phyloP scores from a whole-genome alignment of 2,113 vertebrate species.

The Passer montanus region DNA sequence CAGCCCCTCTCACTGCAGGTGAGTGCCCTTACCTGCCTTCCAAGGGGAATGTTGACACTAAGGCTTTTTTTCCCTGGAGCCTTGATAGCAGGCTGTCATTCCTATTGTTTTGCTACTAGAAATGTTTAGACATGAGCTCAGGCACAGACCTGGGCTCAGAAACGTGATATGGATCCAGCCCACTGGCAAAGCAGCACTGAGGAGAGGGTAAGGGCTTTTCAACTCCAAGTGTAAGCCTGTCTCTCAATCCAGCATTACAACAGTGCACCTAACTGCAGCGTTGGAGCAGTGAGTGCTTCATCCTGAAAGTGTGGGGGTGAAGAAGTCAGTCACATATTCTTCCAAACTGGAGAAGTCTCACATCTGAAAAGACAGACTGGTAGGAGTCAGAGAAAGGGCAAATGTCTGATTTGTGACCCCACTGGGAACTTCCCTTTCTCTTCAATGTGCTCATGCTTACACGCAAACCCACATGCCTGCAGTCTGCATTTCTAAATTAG shows the following conservation, averaged over 20 bases:
- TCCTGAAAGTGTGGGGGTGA: not conserved
- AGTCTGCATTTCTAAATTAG: not conserved
- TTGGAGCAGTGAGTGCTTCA: not conserved
- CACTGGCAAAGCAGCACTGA: not conserved
- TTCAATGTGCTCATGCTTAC: not conserved
- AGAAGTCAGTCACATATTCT: not conserved
- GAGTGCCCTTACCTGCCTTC: not conserved
- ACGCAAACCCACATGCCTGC: accelerated
- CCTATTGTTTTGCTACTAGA: not conserved
- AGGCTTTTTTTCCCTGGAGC: not conserved
- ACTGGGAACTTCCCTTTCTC: not conserved
- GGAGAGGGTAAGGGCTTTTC: not conserved
- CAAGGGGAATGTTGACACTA: not conserved
- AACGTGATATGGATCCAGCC: not conserved
- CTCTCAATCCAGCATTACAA: not conserved
- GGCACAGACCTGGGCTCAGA: not conserved
- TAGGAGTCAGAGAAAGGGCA: constrained; percentile 35
- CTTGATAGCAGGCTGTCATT: not conserved
- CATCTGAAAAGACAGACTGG: not conserved
- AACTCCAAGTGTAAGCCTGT: not conserved
- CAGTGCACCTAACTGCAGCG: not conserved
- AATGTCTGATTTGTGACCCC: not conserved
- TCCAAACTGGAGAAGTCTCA: not conserved
- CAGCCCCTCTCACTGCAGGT: accelerated
- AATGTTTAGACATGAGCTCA: not conserved